Percentiles rank a stretch among this genome's conserved stretches.
phyloP scores from a whole-genome alignment of 2,888 invertebrate genomes.

The Meiosimyza decipiens region DNA sequence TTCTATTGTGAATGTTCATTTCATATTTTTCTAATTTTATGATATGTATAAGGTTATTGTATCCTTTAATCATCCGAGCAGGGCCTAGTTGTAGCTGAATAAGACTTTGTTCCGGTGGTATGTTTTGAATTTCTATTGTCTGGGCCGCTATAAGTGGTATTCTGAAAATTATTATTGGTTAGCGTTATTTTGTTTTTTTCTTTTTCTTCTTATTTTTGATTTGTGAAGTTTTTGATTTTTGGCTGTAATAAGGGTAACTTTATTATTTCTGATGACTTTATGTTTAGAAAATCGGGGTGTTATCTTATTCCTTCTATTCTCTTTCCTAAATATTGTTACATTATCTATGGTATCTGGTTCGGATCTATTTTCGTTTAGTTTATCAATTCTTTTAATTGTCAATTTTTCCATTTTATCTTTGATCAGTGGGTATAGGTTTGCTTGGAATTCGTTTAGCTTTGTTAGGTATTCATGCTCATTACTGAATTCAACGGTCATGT shows the following conservation, averaged over 20 bases:
- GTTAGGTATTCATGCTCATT: conserved; percentile 9
- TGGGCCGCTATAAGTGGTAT: conserved; percentile 1
- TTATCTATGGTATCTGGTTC: conserved; percentile 14
- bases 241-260: conserved; percentile 33
- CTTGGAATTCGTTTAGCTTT: background rate
- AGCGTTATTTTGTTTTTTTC: background rate
- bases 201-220: conserved; percentile 36
- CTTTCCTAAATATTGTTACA: conserved; percentile 36
- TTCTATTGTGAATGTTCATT: background rate
- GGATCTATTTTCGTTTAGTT: conserved; percentile 37
- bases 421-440: conserved; percentile 34
- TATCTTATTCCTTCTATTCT: conserved; percentile 35
- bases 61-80: background rate
- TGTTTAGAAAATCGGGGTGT: conserved; percentile 27
- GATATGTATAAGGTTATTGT: background rate
- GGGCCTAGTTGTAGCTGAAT: background rate
- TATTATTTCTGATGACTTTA: conserved; percentile 27
- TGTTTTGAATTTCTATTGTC: conserved; percentile 9
- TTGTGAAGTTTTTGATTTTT: conserved; percentile 42
- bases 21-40: background rate
- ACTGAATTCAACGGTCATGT: background rate
- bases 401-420: conserved; percentile 22
- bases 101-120: background rate
- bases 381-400: conserved; percentile 20
- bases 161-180: background rate